Base-by-base conservation (phyloP, 2,888 invertebrate species). In the Strigamia maritima region DNA sequence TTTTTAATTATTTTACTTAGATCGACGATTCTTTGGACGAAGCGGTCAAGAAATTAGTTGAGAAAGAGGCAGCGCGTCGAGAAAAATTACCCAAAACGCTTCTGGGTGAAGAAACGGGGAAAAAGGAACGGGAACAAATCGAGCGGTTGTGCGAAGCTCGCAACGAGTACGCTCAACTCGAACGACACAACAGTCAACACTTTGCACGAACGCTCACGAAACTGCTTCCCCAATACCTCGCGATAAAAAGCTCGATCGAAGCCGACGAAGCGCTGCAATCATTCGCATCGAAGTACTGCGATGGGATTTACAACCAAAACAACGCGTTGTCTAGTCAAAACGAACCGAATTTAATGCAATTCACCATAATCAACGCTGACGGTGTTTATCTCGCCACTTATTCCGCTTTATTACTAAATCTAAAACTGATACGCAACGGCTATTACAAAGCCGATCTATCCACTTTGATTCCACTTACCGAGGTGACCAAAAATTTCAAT, bases 361-460 rank as follows among this genome's bases (percentile, higher is more conserved):
- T 80, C 19, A 83, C 84, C 44, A 93, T 94, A 74, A 93, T 97
- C 89, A 97, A 97, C 86, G 97, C 96, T 0, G 97, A 97, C 86
- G 97, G 97, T 26, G 93, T 97, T 60, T 97, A 97, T 85, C 87
- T 97, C 81, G 94, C 96, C 0, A 94, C 94, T 0, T 95, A 95
- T 84, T 92, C 94, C 0, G 93, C 94, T 0, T 86, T 97, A 26
- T 87, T 94, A 74, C 88, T 97, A 0, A 95, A 93, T 83, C 87
- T 95, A 80, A 93, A 93, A 83, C 89, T 97, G 26, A 90, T 93
- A 76, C 89, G 91, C 80, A 89, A 90, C 60, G 92, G 92, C 78
- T 94, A 93, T 86, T 80, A 82, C 54, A 79, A 82, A 38, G 49
- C 38, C 8, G 38, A 35, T 8, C 19, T n/a, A 4, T 74, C 78